phyloP scores from a whole-genome alignment of 2,888 invertebrate species.

The Chaitophorus viminalis region DNA sequence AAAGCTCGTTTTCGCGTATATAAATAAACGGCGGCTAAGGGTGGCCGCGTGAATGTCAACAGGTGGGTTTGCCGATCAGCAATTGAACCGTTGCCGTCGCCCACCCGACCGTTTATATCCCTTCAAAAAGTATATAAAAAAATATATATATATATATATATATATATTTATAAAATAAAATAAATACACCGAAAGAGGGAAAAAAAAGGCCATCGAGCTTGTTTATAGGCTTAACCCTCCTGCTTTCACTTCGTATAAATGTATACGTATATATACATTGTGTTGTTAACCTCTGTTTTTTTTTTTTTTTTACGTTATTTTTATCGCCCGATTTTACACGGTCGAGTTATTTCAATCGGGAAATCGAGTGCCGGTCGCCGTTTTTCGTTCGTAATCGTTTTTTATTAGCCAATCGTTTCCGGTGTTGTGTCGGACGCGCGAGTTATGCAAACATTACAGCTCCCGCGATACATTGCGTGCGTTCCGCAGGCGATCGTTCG shows the following conservation, averaged over 20 bases:
- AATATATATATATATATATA: neutral
- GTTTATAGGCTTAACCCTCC: constrained; percentile 59
- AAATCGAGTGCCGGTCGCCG: constrained; percentile 2
- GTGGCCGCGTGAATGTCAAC: constrained; percentile 27
- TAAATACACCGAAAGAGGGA: constrained; percentile 52
- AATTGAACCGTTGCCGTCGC: constrained; percentile 42
- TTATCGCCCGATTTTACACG: constrained; percentile 43
- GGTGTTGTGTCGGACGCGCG: neutral
- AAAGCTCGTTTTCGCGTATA: constrained; percentile 47
- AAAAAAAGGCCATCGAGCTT: constrained; percentile 52
- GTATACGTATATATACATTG: neutral
- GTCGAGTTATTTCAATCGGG: constrained; percentile 51
- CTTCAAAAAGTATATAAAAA: constrained; percentile 51
- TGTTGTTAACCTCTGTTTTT: constrained; percentile 49
- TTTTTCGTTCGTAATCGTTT: constrained; percentile 3
- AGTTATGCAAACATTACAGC: constrained; percentile 37
- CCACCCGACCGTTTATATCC: constrained; percentile 54
- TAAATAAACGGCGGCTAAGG: constrained; percentile 42
- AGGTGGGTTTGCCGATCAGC: constrained; percentile 58
- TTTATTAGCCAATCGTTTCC: neutral
- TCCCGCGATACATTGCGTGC: neutral
- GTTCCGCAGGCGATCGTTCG: neutral
- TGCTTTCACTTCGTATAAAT: neutral
- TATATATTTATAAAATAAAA: neutral
- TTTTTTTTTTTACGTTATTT: constrained; percentile 35